Evolutionary conservation across 1,140 invertebrate species (phyloP), one percentile per base, ranked within the genome.

Genomic region (Plectrocnemia conspersa): DNA sequence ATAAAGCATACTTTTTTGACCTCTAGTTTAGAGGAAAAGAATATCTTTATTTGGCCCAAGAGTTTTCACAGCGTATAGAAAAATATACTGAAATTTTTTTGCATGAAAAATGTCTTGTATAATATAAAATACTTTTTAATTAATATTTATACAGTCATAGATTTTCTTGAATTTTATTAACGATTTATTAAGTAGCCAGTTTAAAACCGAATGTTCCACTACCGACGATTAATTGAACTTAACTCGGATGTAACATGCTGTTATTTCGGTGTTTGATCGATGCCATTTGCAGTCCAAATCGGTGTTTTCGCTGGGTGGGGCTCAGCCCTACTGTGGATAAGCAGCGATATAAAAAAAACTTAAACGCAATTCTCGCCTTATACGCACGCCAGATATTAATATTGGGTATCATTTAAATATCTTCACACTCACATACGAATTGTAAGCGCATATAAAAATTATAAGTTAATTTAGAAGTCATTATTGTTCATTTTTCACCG

Each of bases 211-310:
- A 9, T 15, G 9, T 11, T 11, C 5, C 36, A 10, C 2, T 5
- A 4, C 15, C 21, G 21, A 9, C n/a, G 36, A 9, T 40, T 3
- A 7, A 13, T 15, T 9, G 36, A 5, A 15, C 16, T 33, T 33
- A 13, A 13, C 32, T 11, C 2, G 32, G 16, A 13, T 15, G 32
- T 33, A 13, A 33, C 11, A 33, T 13, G 32, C 32, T 33, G 11
- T 3, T 9, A 33, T 33, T 33, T 42, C 36, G 9, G 48, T n/a
- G 23, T 42, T 52, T 52, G 50, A 52, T 52, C 35, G 50, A 52
- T 52, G 32, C 16, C 13, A 40, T 52, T 52, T 52, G 50, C 50
- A 42, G 50, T 42, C 21, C 36, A 25, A 52, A 24, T 52, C 33
- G 9, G 48, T 52, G 48, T 52, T 52, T 42, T 52, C 19, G 25